Conservation (phyloP, 2,113 vertebrate genomes). For the Chamaetylas fuelleborni region DNA sequence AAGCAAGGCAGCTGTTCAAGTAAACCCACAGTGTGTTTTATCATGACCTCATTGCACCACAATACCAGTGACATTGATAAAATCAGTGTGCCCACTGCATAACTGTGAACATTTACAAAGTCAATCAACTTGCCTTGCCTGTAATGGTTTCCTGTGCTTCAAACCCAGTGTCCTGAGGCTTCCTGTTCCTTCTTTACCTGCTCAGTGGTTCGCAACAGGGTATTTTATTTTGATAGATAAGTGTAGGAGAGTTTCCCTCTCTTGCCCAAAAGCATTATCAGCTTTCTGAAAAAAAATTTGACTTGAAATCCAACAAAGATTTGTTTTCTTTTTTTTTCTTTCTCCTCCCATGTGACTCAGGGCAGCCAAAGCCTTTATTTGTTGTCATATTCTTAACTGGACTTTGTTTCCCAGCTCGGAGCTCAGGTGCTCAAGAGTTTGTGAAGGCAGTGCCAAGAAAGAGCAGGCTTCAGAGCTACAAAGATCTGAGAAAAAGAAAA, state of each 20-base stretch:
- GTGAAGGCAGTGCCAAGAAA: neutral
- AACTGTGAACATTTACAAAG: neutral
- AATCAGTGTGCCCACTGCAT: neutral
- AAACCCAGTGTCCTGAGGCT: neutral
- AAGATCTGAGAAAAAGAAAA: neutral
- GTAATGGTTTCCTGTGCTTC: neutral
- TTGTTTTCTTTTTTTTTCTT: neutral
- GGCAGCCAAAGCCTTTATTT: neutral
- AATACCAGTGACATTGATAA: neutral
- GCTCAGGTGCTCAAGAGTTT: neutral
- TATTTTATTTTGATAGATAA: neutral
- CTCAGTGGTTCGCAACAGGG: neutral
- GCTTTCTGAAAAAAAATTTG: neutral
- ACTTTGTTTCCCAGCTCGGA: neutral
- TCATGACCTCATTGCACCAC: neutral
- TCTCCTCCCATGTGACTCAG: neutral
- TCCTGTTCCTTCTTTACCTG: neutral
- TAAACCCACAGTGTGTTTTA: neutral
- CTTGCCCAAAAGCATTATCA: neutral
- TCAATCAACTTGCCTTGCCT: neutral
- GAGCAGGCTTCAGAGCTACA: neutral
- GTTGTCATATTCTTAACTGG: neutral
- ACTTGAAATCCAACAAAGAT: neutral
- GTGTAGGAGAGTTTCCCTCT: neutral
- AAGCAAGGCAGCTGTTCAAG: neutral